Conservation (phyloP, 2,113 vertebrate species). For the Sebastes fasciatus region DNA sequence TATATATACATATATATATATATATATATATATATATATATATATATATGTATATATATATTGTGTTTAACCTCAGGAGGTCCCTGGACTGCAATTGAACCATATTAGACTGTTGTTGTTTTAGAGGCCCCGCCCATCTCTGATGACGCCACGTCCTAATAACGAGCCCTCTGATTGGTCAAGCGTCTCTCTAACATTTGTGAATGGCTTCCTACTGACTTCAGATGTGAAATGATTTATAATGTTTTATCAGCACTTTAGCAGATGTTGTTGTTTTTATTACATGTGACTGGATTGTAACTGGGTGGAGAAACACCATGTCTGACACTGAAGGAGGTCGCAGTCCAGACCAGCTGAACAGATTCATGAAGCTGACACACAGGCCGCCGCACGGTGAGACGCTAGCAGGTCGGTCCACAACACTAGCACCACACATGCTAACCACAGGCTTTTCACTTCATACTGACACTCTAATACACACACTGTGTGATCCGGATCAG, state of each 20-base stretch:
- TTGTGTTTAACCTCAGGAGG: no score
- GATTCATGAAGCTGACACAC: conserved; percentile 90
- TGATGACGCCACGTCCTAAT: conserved; percentile 61
- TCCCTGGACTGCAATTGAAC: no score
- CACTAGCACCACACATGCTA: conserved; percentile 58
- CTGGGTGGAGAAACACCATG: conserved; percentile 68
- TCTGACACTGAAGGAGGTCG: conserved; percentile 71
- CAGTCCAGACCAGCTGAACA: conserved; percentile 81
- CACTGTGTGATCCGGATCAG: not conserved
- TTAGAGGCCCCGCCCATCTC: conserved; percentile 30
- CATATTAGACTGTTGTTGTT: conserved; percentile 32
- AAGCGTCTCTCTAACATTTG: conserved; percentile 57
- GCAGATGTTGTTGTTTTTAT: conserved; percentile 56
- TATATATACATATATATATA: no score
- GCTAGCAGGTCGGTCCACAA: conserved; percentile 88
- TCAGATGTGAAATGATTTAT: conserved; percentile 52
- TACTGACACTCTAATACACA: not conserved
- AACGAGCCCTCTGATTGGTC: conserved; percentile 80
- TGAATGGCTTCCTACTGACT: conserved; percentile 61
- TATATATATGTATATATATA: no score
- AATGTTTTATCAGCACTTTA: conserved; percentile 61
- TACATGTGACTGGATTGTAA: conserved; percentile 59
- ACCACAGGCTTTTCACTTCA: not conserved
- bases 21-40: no score
- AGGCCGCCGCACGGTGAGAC: conserved; percentile 83